These are phyloP conservation scores for Enteromius paludinosus DNA, from an alignment of 2,797 vertebrate genomes.

Conservation along the genomic window DNA sequence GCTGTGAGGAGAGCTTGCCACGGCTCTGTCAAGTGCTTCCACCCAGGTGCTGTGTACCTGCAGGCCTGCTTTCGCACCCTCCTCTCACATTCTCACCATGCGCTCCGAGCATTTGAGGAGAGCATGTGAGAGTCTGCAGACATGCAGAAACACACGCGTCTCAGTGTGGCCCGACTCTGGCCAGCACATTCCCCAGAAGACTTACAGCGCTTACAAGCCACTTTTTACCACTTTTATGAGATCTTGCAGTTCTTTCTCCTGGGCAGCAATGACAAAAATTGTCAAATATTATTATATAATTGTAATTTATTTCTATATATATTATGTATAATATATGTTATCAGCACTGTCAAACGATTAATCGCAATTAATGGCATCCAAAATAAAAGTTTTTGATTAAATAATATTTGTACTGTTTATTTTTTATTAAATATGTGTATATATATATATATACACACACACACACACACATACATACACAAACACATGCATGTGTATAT, in stretches of 20 bases:
- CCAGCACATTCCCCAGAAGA: background rate
- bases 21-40: conserved; percentile 57
- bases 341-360: too few species aligned
- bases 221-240: background rate
- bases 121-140: conserved; percentile 16
- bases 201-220: background rate
- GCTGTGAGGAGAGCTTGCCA: conserved; percentile 56
- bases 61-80: conserved; percentile 55
- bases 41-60: conserved; percentile 51
- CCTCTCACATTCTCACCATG: conserved; percentile 56
- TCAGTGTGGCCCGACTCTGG: background rate
- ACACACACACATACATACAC: too few species aligned
- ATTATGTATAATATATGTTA: too few species aligned
- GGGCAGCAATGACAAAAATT: background rate
- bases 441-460: too few species aligned
- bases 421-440: too few species aligned
- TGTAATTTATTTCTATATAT: background rate
- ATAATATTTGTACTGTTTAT: too few species aligned
- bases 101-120: conserved; percentile 26
- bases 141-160: conserved; percentile 28
- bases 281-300: background rate
- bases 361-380: too few species aligned
- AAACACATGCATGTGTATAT: too few species aligned
- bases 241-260: background rate
- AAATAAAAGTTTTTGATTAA: too few species aligned